Evolutionary conservation across 2,113 vertebrate genomes (phyloP).

Genomic region (Notarius lentiginosus): DNA sequence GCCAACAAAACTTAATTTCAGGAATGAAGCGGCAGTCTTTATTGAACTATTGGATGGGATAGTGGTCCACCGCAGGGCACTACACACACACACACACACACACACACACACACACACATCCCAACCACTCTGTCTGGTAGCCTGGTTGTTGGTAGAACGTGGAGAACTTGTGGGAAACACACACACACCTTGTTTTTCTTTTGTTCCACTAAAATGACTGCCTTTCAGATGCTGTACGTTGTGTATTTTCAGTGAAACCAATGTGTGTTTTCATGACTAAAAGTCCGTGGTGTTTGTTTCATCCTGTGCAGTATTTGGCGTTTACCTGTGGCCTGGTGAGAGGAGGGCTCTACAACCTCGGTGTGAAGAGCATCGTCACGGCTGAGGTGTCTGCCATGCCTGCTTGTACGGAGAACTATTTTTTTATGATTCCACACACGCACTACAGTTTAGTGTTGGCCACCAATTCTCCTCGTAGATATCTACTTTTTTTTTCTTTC

Average conservation of each 20-base stretch:
- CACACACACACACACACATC: too few relatives aligned
- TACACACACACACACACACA: background rate
- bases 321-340: constrained; percentile 93
- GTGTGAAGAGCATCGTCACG: constrained; percentile 95
- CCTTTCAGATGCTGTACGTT: background rate
- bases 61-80: background rate
- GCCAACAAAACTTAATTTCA: background rate
- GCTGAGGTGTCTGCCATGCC: constrained; percentile 96
- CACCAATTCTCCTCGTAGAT: too few relatives aligned
- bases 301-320: constrained; percentile 83
- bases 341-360: constrained; percentile 88
- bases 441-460: too few relatives aligned
- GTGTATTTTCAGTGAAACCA: background rate
- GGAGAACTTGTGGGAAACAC: background rate
- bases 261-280: background rate
- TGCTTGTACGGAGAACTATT: constrained; percentile 78
- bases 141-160: too few relatives aligned
- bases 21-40: background rate
- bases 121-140: too few relatives aligned
- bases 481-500: too few relatives aligned
- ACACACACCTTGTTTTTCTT: background rate
- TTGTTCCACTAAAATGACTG: background rate
- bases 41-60: background rate
- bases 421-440: background rate
- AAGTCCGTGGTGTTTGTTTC: background rate